Evolutionary conservation across 2,888 invertebrate genomes (phyloP), one percentile per base, ranked within the genome.

Genomic region (Melanotus villosus): DNA sequence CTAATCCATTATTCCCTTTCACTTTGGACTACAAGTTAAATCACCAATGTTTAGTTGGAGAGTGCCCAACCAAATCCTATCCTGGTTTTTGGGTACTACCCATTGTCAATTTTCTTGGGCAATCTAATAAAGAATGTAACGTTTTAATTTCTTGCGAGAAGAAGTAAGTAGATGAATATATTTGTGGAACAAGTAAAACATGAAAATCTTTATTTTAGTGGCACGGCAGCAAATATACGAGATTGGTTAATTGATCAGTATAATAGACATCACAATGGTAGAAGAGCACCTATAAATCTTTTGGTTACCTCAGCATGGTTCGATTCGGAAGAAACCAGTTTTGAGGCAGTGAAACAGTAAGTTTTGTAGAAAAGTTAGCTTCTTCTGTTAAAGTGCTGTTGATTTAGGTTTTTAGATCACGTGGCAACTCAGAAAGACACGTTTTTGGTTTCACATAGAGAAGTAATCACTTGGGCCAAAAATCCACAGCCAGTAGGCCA

Each of bases 51-150:
- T 76, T 82, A 5, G 84, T 88, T 10, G 85, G 83, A 0, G 86
- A 86, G 0, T 92, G 91, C 77, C 91, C 91, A 0, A 84, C 81
- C 1, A 86, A 88, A 0, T 84, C 88, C 0, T 85, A 88, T 75
- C 87, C 89, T 7, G 90, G 90, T 0, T 81, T 88, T 38, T 93
- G 92, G 92, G 88, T 90, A 0, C 78, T 89, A 0, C 93, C 93
- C 0, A 90, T 93, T 84, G 80, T 89, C 0, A 85, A 88, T 54
- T 88, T 90, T 84, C 65, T 78, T 5, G 89, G 89, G 73, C 74
- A 83, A 0, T 72, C 82, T 1, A 84, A 83, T 0, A 72, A 80
- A 14, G 84, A 87, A 7, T 92, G 91, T 79, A 84, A 89, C 0
- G 88, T 89, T 86, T 85, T 87, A 10, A 89, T 89, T 73, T 81